These are phyloP conservation scores for Megalonaias nervosa DNA, from an alignment of 1,140 invertebrate species.

Conservation along the genomic window DNA sequence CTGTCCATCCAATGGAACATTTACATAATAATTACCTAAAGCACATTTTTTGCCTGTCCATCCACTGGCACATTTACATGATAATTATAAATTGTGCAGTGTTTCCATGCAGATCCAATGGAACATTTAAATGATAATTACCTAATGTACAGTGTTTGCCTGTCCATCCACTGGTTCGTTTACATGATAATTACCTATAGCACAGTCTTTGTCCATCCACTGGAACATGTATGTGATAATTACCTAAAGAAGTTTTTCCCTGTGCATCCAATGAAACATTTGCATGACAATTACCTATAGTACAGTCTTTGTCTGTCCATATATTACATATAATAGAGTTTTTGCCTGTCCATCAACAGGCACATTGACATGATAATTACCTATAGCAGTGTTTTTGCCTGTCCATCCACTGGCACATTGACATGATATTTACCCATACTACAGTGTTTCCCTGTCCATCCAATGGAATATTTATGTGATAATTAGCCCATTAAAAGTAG, in stretches of 20 bases:
- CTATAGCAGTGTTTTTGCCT: neutral
- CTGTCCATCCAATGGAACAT: constrained; percentile 86
- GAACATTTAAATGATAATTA: constrained; percentile 1
- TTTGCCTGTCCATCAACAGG: too few species aligned
- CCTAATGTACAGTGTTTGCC: constrained; percentile 91
- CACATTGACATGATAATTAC: too few species aligned
- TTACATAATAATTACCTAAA: constrained; percentile 3
- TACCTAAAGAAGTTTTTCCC: too few species aligned
- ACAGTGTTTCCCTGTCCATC: constrained; percentile 97
- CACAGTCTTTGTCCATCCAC: too few species aligned
- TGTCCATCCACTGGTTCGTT: constrained; percentile 93
- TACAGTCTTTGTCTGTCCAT: too few species aligned
- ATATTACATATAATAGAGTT: too few species aligned
- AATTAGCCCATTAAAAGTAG: neutral
- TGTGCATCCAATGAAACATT: too few species aligned
- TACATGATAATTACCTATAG: constrained; percentile 38
- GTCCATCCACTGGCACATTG: too few species aligned
- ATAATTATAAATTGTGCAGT: constrained; percentile 15
- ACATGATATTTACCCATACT: constrained; percentile 71
- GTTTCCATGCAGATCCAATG: neutral
- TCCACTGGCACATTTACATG: constrained; percentile 23
- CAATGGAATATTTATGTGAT: constrained; percentile 70
- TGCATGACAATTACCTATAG: too few species aligned
- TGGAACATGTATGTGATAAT: too few species aligned
- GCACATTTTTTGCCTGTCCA: constrained; percentile 32